These are phyloP conservation scores for Holacanthus passer DNA, from an alignment of 2,113 vertebrate species.

Conservation along the genomic window DNA sequence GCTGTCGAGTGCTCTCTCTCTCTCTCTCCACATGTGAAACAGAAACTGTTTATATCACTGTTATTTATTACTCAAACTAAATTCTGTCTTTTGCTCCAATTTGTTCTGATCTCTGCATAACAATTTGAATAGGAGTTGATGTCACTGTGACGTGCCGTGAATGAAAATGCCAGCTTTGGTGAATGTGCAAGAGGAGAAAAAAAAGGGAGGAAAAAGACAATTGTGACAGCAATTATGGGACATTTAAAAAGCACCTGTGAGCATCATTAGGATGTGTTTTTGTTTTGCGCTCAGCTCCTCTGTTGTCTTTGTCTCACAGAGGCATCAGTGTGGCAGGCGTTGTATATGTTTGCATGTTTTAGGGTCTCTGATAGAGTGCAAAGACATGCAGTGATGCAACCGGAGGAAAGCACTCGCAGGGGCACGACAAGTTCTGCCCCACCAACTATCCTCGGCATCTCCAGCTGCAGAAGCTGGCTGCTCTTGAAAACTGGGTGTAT, in stretches of 20 bases:
- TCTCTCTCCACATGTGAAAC: conserved; percentile 14
- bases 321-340: conserved; percentile 13
- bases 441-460: conserved; percentile 44
- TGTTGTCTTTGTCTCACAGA: conserved; percentile 20
- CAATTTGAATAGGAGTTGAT: conserved; percentile 35
- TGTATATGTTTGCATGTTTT: conserved; percentile 61
- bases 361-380: conserved; percentile 40
- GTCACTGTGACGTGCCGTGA: conserved; percentile 1
- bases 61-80: conserved; percentile 59
- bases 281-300: conserved; percentile 10
- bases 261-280: conserved; percentile 33
- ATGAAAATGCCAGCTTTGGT: conserved; percentile 28
- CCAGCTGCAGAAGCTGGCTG: conserved; percentile 10
- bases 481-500: not conserved
- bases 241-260: conserved; percentile 23
- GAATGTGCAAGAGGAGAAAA: not conserved
- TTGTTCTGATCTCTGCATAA: conserved; percentile 37
- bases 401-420: conserved; percentile 62
- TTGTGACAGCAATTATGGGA: conserved; percentile 48
- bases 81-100: conserved; percentile 53
- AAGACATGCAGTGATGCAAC: conserved; percentile 75
- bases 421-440: conserved; percentile 40
- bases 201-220: not conserved
- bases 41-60: conserved; percentile 32
- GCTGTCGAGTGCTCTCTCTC: conserved; percentile 15